phyloP scores from a whole-genome alignment of 2,888 invertebrate species.

The Agonum fuliginosum region DNA sequence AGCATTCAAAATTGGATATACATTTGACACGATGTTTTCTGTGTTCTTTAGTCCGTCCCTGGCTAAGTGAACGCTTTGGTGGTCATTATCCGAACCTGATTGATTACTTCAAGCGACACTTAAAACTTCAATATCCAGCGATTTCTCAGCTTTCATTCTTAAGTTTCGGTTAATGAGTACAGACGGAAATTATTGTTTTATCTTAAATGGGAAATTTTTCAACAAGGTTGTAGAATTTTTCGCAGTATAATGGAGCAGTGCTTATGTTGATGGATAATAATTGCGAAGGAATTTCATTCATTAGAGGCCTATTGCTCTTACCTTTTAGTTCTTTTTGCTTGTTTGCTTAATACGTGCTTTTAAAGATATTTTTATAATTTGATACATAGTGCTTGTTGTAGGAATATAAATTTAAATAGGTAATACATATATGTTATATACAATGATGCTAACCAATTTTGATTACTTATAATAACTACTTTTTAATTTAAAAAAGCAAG shows the following conservation, averaged over 20 bases:
- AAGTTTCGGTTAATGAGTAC: constrained; percentile 44
- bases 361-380: not conserved
- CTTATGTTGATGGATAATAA: constrained; percentile 38
- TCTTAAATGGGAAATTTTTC: constrained; percentile 30
- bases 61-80: not conserved
- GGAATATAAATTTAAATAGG: too few species aligned
- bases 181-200: constrained; percentile 43
- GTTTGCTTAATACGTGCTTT: not conserved
- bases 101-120: constrained; percentile 45
- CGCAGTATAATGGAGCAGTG: constrained; percentile 23
- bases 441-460: too few species aligned
- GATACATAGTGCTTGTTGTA: too few species aligned
- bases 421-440: too few species aligned
- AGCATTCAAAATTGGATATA: too few species aligned
- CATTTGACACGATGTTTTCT: too few species aligned
- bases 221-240: constrained; percentile 28
- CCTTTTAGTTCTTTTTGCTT: not conserved
- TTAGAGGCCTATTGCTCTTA: constrained; percentile 17
- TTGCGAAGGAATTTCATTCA: constrained; percentile 27
- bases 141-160: constrained; percentile 58
- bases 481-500: too few species aligned
- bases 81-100: constrained; percentile 53
- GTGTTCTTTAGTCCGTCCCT: too few species aligned
- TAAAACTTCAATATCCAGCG: constrained; percentile 42
- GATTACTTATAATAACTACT: too few species aligned